phyloP scores from a whole-genome alignment of 37 sponge, comb jelly and placozoan species.

The Beroe forskalii region DNA sequence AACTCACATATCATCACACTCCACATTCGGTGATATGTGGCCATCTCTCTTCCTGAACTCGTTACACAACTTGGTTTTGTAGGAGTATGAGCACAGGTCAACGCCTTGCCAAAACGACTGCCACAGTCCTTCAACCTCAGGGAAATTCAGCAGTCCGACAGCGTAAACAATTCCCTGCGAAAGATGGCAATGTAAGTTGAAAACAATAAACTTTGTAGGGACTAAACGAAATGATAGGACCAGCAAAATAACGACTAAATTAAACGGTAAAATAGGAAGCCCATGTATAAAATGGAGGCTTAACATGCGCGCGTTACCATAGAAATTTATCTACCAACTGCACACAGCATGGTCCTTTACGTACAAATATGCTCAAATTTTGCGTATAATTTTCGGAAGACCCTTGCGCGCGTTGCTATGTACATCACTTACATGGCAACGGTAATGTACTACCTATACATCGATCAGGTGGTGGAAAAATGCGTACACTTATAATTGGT shows the following conservation, averaged over 20 bases:
- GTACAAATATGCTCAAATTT: background rate
- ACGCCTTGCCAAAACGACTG: constrained; percentile 81
- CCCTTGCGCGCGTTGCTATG: constrained; percentile 52
- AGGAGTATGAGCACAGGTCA: background rate
- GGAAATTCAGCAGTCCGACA: constrained; percentile 87
- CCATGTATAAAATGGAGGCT: too few relatives aligned
- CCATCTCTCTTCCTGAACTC: constrained; percentile 47
- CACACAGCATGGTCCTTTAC: constrained; percentile 2
- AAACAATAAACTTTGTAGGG: too few relatives aligned
- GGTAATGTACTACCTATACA: too few relatives aligned
- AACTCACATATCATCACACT: background rate
- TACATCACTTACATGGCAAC: constrained; percentile 25
- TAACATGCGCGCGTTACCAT: constrained; percentile 65
- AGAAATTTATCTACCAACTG: constrained; percentile 34
- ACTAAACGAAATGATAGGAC: too few relatives aligned
- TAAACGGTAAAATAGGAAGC: too few relatives aligned
- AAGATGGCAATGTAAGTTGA: background rate
- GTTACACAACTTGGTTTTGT: constrained; percentile 26
- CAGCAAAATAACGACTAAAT: too few relatives aligned
- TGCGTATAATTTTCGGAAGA: background rate
- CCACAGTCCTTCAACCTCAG: constrained; percentile 92
- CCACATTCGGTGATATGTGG: background rate
- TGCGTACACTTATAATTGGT: too few relatives aligned
- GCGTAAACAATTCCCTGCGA: constrained; percentile 87
- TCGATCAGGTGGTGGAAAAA: too few relatives aligned